Base-by-base conservation (phyloP, 2,888 invertebrate species). In the Automeris io region DNA sequence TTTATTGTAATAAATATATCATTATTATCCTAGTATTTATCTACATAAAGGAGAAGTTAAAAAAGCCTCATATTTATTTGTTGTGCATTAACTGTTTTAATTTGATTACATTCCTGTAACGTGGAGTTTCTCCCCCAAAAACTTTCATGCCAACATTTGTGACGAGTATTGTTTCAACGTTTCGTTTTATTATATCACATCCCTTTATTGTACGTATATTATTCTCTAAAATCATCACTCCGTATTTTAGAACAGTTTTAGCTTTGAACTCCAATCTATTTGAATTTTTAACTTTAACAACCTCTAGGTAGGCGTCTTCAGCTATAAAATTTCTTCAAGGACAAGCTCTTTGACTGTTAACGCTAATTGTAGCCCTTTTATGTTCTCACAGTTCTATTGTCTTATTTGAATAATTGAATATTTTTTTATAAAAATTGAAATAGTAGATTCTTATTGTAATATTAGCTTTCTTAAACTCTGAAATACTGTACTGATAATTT, bases 81-180 rank as follows among this genome's bases (percentile, higher is more conserved):
- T n/a, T n/a, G n/a, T n/a, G n/a, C n/a, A n/a, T n/a, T n/a, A n/a
- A n/a, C n/a, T n/a, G n/a, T n/a, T n/a, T n/a, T n/a, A 36, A 39
- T 29, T 35, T 34, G 16, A 23, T 18, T 23, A 23, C 37, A 23
- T 32, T 8, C 31, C 18, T 32, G 18, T 37, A 16, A 23, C 16
- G 29, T n/a, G 36, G 47, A 47, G 41, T 48, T 49, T 43, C 37
- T 47, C 43, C 49, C 37, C 41, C 42, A 48, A 57, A 62, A 71
- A 55, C 67, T 69, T 66, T 56, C 57, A 47, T 62, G 62, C 66
- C 67, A 70, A 69, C 70, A 72, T 61, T 64, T 58, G 59, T 42
- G 63, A 60, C 56, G 37, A 58, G 50, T 57, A 50, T 45, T 45
- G 47, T 49, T 48, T 51, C 53, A 49, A 45, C 26, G 33, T 35